These are phyloP conservation scores for Meandrusa payeni DNA, from an alignment of 2,888 invertebrate genomes.

Conservation along the genomic window DNA sequence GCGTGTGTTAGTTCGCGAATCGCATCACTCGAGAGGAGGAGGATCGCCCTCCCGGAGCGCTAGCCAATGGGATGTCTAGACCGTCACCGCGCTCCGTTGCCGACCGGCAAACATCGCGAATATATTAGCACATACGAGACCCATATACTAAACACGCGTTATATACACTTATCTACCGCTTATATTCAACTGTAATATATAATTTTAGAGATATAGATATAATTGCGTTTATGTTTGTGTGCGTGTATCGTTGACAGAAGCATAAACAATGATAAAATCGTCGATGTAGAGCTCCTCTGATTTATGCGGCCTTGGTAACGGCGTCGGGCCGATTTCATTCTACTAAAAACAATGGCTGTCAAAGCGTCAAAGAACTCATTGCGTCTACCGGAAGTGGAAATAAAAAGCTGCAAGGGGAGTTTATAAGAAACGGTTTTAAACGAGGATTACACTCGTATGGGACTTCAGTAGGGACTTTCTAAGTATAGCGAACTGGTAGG, in stretches of 20 bases:
- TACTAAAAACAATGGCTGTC: conserved; percentile 47
- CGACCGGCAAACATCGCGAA: conserved; percentile 60
- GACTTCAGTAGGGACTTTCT: conserved; percentile 40
- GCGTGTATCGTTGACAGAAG: too few relatives aligned
- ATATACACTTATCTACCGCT: background rate
- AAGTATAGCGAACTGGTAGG: conserved; percentile 68
- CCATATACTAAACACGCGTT: conserved; percentile 18
- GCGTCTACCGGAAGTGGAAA: conserved; percentile 62
- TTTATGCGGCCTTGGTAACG: conserved; percentile 63
- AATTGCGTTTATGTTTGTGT: background rate
- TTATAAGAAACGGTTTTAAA: conserved; percentile 55
- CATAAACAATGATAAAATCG: conserved; percentile 13
- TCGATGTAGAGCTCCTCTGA: conserved; percentile 37
- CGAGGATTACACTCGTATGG: conserved; percentile 62
- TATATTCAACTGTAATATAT: background rate
- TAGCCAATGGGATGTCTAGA: conserved; percentile 64
- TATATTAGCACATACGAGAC: conserved; percentile 54
- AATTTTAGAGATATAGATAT: background rate
- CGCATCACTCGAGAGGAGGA: conserved; percentile 74
- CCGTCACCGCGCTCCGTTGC: conserved; percentile 46
- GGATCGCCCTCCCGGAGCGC: conserved; percentile 72
- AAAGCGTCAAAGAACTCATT: conserved; percentile 53
- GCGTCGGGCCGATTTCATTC: conserved; percentile 36
- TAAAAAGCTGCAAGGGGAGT: conserved; percentile 53
- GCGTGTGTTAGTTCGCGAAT: conserved; percentile 67